phyloP scores from a whole-genome alignment of 2,888 invertebrate species.

The Clanis bilineata region DNA sequence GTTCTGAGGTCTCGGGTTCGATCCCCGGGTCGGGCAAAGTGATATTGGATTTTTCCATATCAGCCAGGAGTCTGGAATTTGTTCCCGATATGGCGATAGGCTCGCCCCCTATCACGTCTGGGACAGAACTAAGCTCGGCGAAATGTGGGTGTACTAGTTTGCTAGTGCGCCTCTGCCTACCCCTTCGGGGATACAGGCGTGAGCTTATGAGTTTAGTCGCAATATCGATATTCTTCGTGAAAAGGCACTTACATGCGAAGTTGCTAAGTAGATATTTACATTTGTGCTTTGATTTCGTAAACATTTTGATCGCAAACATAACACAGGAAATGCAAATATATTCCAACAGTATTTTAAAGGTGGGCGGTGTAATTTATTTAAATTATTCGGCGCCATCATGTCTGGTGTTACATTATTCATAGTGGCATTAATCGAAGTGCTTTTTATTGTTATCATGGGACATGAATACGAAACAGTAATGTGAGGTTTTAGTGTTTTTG shows the following conservation, averaged over 20 bases:
- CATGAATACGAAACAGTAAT: not conserved
- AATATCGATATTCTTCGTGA: not conserved
- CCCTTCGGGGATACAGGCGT: no score
- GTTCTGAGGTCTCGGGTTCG: no score
- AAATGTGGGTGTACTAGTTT: no score
- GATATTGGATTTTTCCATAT: no score
- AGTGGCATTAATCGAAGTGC: not conserved
- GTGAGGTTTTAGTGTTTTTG: constrained; percentile 6
- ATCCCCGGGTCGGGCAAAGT: no score
- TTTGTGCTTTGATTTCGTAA: not conserved
- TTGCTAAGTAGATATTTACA: not conserved
- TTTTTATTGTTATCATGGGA: constrained; percentile 1
- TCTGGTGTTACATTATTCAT: constrained; percentile 13
- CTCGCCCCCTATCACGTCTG: no score
- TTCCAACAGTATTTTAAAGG: constrained; percentile 1
- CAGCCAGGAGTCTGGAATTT: no score
- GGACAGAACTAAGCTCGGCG: no score
- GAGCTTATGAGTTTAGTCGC: not conserved
- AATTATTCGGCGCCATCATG: constrained; percentile 13
- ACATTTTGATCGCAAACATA: not conserved
- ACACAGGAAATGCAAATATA: constrained; percentile 8
- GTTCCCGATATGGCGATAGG: no score
- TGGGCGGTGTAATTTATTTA: constrained; percentile 8
- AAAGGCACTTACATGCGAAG: no score
- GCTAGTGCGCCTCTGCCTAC: no score